A percentile compares a stretch with the other conserved stretches of the same genome.
Evolutionary conservation across 1,140 invertebrate species (phyloP).

Genomic region (Panagrolaimus sp.): DNA sequence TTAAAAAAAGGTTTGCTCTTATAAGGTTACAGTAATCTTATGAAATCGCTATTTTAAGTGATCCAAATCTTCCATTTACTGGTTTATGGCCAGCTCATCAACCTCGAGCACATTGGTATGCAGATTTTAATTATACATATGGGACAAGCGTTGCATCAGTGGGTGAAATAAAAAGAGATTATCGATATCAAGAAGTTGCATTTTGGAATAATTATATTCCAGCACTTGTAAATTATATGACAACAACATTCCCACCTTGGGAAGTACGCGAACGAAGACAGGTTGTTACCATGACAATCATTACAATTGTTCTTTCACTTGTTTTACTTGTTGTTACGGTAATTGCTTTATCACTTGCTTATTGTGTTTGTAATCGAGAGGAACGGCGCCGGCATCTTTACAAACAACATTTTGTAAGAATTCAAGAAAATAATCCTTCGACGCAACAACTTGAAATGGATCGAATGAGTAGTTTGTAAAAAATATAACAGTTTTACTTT

Average conservation of each 20-base stretch:
- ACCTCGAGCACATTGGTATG: slow-evolving; percentile 53
- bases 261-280: slow-evolving; percentile 47
- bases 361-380: slow-evolving; percentile 35
- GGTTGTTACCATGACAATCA: slow-evolving; percentile 39
- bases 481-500: too few relatives aligned
- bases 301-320: slow-evolving; percentile 37
- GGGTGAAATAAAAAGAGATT: slow-evolving; percentile 44
- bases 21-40: background rate
- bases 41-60: slow-evolving; percentile 25
- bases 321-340: slow-evolving; percentile 44
- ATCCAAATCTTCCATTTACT: slow-evolving; percentile 49
- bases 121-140: slow-evolving; percentile 51
- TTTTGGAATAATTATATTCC: slow-evolving; percentile 57
- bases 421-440: slow-evolving; percentile 16
- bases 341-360: slow-evolving; percentile 38
- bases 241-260: slow-evolving; percentile 51
- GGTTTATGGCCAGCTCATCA: slow-evolving; percentile 46
- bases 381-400: slow-evolving; percentile 12
- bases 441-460: slow-evolving; percentile 17
- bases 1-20: background rate
- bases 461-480: background rate
- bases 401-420: slow-evolving; percentile 16
- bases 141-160: slow-evolving; percentile 17
- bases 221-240: slow-evolving; percentile 56
- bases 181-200: slow-evolving; percentile 51